Evolutionary conservation across 2,888 invertebrate species (phyloP), one percentile per base, ranked within the genome.

Genomic region (Villa cingulata): DNA sequence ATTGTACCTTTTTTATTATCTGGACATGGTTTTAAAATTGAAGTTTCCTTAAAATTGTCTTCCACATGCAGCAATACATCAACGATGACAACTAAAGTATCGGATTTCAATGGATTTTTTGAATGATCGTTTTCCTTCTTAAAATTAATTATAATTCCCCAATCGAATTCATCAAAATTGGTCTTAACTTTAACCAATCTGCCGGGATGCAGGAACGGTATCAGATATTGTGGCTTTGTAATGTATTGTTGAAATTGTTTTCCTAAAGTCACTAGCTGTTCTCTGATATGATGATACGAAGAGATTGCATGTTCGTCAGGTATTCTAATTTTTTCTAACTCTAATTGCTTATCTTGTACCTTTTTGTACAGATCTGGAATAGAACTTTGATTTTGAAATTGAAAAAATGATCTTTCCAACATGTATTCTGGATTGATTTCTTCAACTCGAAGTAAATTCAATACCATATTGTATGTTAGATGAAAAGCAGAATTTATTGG

Each of bases 391-490:
- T 97, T 98, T 72, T 99, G 99, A 63, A 98, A 99, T 70, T 99
- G 98, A 70, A 84, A 95, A 72, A 99, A 99, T 57, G 95, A 95
- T 53, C 95, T 76, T 63, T 97, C 96, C 62, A 99, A 73, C 94
- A 99, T 97, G 63, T 92, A 98, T 67, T 98, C 96, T 0, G 98
- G 98, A 72, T 98, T 97, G 47, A 99, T 96, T 72, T 96, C 98
- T 70, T 98, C 98, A 1, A 98, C 98, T 55, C 99, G 74, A 54
- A 98, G 72, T 54, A 99, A 72, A 78, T 99, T 85, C 48, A 95
- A 70, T 4, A 99, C 96, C 98, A 99, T 99, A 66, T 98, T 98
- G 69, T 99, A 99, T 0, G 97, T 97, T 50, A 99, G 76, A 70
- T 98, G 97, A 72, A 99, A 99, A 0, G 98, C 97, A 0, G 96